Conservation (phyloP, 2,113 vertebrate species). For the Tauraco erythrolophus region DNA sequence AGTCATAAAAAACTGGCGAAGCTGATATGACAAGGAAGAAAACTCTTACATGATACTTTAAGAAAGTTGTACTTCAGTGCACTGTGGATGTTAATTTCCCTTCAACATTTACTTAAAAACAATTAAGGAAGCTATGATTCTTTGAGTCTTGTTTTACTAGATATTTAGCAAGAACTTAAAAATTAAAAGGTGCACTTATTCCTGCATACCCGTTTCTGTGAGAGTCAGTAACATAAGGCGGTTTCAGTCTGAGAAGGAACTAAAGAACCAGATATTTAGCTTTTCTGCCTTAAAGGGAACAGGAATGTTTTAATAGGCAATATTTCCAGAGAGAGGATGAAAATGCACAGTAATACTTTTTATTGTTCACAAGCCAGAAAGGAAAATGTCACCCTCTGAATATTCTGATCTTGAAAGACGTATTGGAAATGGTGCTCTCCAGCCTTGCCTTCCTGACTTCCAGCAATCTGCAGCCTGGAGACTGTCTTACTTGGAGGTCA, state of each 20-base stretch:
- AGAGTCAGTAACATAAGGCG: background rate
- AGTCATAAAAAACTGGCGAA: background rate
- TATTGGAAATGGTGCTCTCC: background rate
- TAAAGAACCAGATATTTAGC: background rate
- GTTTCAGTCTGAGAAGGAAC: background rate
- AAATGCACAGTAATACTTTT: background rate
- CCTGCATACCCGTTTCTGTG: background rate
- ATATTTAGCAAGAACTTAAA: background rate
- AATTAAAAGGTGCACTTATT: background rate
- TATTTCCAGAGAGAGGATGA: background rate
- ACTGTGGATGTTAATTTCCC: background rate
- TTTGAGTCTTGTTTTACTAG: background rate
- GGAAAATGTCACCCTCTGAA: conserved; percentile 10
- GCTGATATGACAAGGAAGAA: background rate
- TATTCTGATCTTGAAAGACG: background rate
- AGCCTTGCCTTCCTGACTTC: background rate
- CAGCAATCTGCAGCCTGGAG: background rate
- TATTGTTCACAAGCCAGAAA: background rate
- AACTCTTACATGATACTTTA: background rate
- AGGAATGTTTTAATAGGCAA: background rate
- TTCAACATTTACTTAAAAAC: background rate
- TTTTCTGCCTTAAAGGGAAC: background rate
- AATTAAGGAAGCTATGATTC: background rate
- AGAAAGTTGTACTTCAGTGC: background rate
- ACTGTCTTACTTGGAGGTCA: background rate